Conservation (phyloP, 2,113 vertebrate genomes). For the Tupaia chinensis region DNA sequence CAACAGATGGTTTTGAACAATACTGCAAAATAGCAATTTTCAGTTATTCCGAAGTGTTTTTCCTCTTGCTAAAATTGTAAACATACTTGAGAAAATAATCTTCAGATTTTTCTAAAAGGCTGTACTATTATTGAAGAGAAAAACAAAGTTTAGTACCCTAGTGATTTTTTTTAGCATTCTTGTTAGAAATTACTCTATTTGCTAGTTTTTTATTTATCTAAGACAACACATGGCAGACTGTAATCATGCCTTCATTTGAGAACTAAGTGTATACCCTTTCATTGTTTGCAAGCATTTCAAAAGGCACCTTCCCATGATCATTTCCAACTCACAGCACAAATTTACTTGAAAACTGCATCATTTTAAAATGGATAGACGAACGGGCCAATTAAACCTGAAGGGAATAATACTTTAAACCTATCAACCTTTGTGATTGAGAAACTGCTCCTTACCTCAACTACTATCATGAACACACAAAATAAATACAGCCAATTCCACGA, state of each 20-base stretch:
- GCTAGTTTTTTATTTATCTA: slow-evolving; percentile 27
- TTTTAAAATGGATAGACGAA: background rate
- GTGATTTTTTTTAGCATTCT: background rate
- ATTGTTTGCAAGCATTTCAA: background rate
- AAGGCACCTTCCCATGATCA: background rate
- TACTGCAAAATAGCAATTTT: slow-evolving; percentile 26
- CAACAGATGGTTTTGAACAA: slow-evolving; percentile 75
- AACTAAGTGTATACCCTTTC: background rate
- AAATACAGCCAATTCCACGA: background rate
- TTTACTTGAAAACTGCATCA: background rate
- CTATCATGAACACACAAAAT: background rate
- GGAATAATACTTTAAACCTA: background rate
- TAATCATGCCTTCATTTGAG: background rate
- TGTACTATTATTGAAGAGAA: slow-evolving; percentile 41
- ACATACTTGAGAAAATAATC: slow-evolving; percentile 56
- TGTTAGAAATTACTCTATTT: background rate
- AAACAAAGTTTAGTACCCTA: slow-evolving; percentile 6
- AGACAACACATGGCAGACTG: background rate
- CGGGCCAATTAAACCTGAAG: background rate
- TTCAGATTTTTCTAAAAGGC: slow-evolving; percentile 67
- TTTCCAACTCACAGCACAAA: background rate
- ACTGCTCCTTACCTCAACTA: background rate
- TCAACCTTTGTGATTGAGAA: background rate
- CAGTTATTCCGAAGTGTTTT: slow-evolving; percentile 28
- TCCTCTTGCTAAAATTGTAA: slow-evolving; percentile 64